Percentiles rank a stretch among this genome's conserved stretches.
phyloP scores from a whole-genome alignment of 2,113 vertebrate genomes.

The Coregonus clupeaformis region DNA sequence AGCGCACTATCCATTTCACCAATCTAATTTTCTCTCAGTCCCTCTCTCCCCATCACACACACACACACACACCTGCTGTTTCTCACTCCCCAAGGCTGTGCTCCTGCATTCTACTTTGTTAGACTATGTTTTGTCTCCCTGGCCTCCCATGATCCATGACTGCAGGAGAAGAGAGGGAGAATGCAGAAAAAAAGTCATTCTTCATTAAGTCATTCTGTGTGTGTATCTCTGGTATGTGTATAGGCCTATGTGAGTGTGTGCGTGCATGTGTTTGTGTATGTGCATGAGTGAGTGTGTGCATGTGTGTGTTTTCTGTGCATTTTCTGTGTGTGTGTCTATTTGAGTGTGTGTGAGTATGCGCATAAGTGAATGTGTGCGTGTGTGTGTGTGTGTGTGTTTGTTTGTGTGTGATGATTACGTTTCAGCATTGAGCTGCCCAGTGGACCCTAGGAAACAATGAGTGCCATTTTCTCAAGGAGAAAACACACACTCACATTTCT shows the following conservation, averaged over 20 bases:
- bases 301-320: no score
- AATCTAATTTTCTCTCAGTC: constrained; percentile 60
- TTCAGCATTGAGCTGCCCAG: constrained; percentile 29
- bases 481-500: constrained; percentile 10
- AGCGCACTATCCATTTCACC: constrained; percentile 56
- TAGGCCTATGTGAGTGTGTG: no score
- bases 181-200: not conserved
- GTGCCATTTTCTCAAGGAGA: constrained; percentile 18
- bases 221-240: not conserved
- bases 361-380: not conserved
- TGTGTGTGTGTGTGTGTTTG: constrained; percentile 28
- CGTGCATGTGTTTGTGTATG: no score
- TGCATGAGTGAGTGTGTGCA: no score
- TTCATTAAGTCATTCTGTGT: no score
- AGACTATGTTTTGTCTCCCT: constrained; percentile 44
- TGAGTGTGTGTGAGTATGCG: no score
- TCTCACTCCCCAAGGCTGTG: constrained; percentile 43
- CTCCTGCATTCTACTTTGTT: constrained; percentile 58
- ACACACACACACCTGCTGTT: constrained; percentile 27
- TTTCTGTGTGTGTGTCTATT: no score
- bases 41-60: constrained; percentile 30
- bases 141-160: constrained; percentile 51
- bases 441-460: constrained; percentile 21
- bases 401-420: constrained; percentile 11
- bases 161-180: constrained; percentile 19